phyloP scores from a whole-genome alignment of 2,888 invertebrate species.

The Zygothrica quintamaculata region DNA sequence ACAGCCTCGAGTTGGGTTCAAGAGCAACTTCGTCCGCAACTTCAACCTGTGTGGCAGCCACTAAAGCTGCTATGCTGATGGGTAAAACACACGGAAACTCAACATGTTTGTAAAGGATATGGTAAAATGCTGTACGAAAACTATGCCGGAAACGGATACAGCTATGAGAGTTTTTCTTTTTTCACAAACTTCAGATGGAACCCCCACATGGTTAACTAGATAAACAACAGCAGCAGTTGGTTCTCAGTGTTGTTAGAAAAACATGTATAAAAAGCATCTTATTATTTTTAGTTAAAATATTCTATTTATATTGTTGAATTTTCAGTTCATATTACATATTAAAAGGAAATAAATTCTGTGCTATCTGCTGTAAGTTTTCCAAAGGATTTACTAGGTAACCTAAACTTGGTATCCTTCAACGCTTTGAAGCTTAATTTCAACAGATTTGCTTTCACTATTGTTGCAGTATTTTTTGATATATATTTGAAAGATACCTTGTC shows the following conservation, averaged over 20 bases:
- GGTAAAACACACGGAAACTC: slow-evolving; percentile 29
- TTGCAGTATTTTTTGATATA: too few relatives aligned
- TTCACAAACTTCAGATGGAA: too few relatives aligned
- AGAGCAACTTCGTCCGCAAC: neutral
- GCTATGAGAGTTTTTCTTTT: slow-evolving; percentile 38
- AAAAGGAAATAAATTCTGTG: too few relatives aligned
- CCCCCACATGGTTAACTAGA: slow-evolving; percentile 40
- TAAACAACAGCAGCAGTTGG: slow-evolving; percentile 42
- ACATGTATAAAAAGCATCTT: neutral
- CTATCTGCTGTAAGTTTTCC: too few relatives aligned
- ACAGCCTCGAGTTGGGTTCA: slow-evolving; percentile 7
- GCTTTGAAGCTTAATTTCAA: too few relatives aligned
- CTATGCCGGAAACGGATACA: slow-evolving; percentile 71
- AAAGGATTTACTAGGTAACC: too few relatives aligned
- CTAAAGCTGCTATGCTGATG: slow-evolving; percentile 11
- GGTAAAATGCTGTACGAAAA: slow-evolving; percentile 44
- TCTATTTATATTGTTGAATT: too few relatives aligned
- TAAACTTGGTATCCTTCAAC: too few relatives aligned
- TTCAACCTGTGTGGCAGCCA: slow-evolving; percentile 1
- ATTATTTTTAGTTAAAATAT: too few relatives aligned
- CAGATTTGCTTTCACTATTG: too few relatives aligned
- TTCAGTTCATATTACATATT: too few relatives aligned
- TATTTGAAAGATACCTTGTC: too few relatives aligned
- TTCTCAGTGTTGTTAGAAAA: neutral
- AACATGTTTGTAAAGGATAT: slow-evolving; percentile 29